These are phyloP conservation scores for Sebastes matsubarae DNA, from an alignment of 2,797 vertebrate species.

Conservation along the genomic window DNA sequence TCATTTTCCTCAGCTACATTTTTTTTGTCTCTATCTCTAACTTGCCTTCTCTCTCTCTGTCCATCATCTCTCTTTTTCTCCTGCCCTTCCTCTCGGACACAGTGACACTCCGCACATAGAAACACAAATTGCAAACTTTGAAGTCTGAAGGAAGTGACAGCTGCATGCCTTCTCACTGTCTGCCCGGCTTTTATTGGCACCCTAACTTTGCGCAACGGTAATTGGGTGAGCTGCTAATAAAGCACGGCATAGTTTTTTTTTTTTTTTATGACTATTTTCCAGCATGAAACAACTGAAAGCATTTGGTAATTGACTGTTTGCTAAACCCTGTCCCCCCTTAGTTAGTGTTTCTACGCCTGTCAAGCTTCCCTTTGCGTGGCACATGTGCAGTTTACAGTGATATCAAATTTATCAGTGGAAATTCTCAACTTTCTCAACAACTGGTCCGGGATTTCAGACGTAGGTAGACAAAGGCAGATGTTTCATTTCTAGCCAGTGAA, in stretches of 20 bases:
- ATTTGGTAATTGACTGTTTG: conserved; percentile 19
- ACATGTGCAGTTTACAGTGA: neutral
- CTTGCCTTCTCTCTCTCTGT: neutral
- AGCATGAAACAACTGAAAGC: conserved; percentile 19
- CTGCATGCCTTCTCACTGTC: conserved; percentile 27
- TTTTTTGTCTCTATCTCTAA: neutral
- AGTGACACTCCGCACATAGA: conserved; percentile 18
- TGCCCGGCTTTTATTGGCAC: conserved; percentile 26
- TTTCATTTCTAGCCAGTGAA: neutral
- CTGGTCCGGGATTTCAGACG: neutral
- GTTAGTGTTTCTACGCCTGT: neutral
- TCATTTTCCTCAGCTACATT: conserved; percentile 1
- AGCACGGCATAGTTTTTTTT: neutral
- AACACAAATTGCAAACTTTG: conserved; percentile 57
- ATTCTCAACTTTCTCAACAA: neutral
- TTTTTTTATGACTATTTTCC: conserved; percentile 18
- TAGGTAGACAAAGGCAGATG: neutral
- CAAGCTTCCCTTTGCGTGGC: neutral
- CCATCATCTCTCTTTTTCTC: conserved; percentile 9
- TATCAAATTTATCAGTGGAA: neutral
- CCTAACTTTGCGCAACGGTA: conserved; percentile 20
- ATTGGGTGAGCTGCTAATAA: conserved; percentile 56
- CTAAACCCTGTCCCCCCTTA: neutral
- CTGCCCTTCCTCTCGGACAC: neutral
- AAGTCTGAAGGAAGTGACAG: conserved; percentile 54